These are phyloP conservation scores for Physocephala rufipes DNA, from an alignment of 2,888 invertebrate genomes.

Conservation along the genomic window DNA sequence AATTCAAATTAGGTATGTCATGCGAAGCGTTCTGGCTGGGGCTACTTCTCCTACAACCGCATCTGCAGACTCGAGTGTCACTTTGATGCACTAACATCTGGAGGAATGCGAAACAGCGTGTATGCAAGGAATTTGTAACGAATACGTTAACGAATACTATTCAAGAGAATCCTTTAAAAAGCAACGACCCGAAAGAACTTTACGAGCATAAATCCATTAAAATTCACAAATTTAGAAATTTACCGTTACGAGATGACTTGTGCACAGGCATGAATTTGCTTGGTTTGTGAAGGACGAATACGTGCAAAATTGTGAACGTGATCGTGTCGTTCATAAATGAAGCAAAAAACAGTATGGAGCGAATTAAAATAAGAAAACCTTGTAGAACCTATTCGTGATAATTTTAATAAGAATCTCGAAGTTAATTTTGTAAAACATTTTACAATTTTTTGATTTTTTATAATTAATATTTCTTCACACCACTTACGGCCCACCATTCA, in stretches of 20 bases:
- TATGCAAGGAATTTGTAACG: not conserved
- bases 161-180: conserved; percentile 35
- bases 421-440: too few species aligned
- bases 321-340: too few species aligned
- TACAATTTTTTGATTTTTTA: too few species aligned
- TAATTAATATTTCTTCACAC: too few species aligned
- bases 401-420: not conserved
- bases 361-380: too few species aligned
- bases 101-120: not conserved
- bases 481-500: too few species aligned
- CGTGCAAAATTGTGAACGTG: not conserved
- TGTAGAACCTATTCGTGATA: too few species aligned
- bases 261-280: not conserved
- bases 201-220: conserved; percentile 34
- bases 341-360: too few species aligned
- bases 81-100: conserved; percentile 4
- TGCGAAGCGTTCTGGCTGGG: conserved; percentile 35
- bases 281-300: too few species aligned
- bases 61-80: conserved; percentile 22
- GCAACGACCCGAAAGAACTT: conserved; percentile 33
- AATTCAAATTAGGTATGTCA: conserved; percentile 42
- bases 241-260: not conserved
- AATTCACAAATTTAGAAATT: not conserved
- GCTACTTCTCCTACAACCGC: not conserved
- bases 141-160: not conserved